Evolutionary conservation across 30 jellyfish, hydroid and myxozoan genomes (phyloP).

Genomic region (Phacellophora camtschatica): DNA sequence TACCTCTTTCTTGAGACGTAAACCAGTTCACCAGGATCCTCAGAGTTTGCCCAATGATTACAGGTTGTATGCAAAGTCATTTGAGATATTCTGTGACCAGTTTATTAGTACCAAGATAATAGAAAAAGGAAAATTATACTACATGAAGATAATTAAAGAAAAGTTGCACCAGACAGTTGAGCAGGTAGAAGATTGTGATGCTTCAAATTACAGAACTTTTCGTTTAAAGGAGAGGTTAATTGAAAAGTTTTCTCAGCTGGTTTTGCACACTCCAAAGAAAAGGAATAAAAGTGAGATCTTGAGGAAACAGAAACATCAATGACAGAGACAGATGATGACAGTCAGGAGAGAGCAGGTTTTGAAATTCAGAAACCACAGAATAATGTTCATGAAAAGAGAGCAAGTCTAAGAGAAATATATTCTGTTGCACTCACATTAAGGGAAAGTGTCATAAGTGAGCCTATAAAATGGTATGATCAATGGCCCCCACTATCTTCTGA

Average conservation of each 20-base stretch:
- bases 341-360: not conserved
- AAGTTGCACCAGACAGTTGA: constrained; percentile 21
- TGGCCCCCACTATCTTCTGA: constrained; percentile 23
- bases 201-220: not conserved
- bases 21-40: not conserved
- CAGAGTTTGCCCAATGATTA: too few relatives aligned
- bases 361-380: not conserved
- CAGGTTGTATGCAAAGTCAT: constrained; percentile 1
- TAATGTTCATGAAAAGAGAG: not conserved
- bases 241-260: constrained; percentile 20
- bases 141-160: not conserved
- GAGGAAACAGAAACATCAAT: not conserved
- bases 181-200: constrained; percentile 24
- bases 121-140: not conserved
- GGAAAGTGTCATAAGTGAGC: constrained; percentile 1
- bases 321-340: constrained; percentile 33
- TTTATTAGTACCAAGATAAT: not conserved
- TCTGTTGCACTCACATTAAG: constrained; percentile 43
- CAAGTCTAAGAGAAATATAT: constrained; percentile 24
- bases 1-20: constrained; percentile 10
- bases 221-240: constrained; percentile 13
- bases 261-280: constrained; percentile 15
- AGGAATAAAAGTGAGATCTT: constrained; percentile 11
- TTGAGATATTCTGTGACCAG: constrained; percentile 16
- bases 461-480: constrained; percentile 32